Conservation (phyloP, 1,140 invertebrate genomes). For the Drosophila novamexicana region DNA sequence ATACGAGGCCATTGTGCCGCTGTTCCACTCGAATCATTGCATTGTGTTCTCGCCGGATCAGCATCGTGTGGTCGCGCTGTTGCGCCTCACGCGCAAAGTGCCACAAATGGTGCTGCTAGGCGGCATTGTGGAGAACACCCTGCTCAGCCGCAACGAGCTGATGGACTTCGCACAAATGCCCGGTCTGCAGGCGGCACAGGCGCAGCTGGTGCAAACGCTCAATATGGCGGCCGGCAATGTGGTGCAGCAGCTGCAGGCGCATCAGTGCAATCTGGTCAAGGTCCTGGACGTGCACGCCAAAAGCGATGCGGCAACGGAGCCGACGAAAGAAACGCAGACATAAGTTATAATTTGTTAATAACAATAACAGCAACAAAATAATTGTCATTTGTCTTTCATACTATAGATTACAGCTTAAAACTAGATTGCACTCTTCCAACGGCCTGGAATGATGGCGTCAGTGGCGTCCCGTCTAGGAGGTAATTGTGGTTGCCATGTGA, state of each 20-base stretch:
- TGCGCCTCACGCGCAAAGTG: conserved; percentile 87
- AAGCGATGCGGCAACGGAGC: conserved; percentile 53
- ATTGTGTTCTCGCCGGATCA: conserved; percentile 88
- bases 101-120: conserved; percentile 88
- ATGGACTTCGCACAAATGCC: conserved; percentile 87
- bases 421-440: conserved; percentile 84
- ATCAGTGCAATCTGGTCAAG: conserved; percentile 88
- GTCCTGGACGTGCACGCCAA: conserved; percentile 86
- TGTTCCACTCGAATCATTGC: conserved; percentile 87
- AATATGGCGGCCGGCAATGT: conserved; percentile 87
- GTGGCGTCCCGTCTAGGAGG: conserved; percentile 55
- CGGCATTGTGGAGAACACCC: conserved; percentile 88
- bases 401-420: conserved; percentile 59
- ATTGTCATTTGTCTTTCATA: conserved; percentile 65
- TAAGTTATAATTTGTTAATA: conserved; percentile 38
- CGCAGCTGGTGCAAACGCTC: conserved; percentile 87
- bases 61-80: conserved; percentile 85
- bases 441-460: conserved; percentile 76
- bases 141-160: conserved; percentile 89
- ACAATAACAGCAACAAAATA: conserved; percentile 49
- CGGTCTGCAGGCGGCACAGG: conserved; percentile 86
- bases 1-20: conserved; percentile 86
- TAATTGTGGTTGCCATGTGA: conserved; percentile 55
- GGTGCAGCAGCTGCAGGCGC: conserved; percentile 88
- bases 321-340: conserved; percentile 11